Conservation (phyloP, 2,113 vertebrate species). For the Neogobius melanostomus region DNA sequence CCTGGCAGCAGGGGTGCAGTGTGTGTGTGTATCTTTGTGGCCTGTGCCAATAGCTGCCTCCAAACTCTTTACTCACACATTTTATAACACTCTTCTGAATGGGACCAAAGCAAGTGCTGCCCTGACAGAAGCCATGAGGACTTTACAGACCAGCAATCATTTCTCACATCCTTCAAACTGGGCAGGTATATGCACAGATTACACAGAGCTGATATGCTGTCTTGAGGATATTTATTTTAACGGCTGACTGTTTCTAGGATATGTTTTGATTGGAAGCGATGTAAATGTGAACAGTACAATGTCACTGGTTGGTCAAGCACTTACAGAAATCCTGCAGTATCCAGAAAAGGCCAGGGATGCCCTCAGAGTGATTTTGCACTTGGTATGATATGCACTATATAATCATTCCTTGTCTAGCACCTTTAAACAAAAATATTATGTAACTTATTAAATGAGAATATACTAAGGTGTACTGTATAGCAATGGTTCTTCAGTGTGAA, state of each 20-base stretch:
- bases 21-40: conserved; percentile 92
- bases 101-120: conserved; percentile 90
- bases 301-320: conserved; percentile 88
- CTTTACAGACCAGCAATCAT: conserved; percentile 88
- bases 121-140: conserved; percentile 91
- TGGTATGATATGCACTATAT: conserved; percentile 77
- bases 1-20: conserved; percentile 89
- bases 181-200: conserved; percentile 80
- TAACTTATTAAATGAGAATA: background rate
- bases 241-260: conserved; percentile 76
- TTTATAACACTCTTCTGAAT: conserved; percentile 87
- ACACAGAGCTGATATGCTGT: background rate
- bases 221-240: background rate
- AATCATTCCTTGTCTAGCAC: background rate
- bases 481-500: no score
- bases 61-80: conserved; percentile 88
- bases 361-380: conserved; percentile 88
- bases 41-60: conserved; percentile 87
- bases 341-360: conserved; percentile 89
- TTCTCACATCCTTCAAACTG: conserved; percentile 94
- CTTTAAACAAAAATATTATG: background rate
- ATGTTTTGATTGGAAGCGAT: conserved; percentile 89
- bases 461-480: no score
- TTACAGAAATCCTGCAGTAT: conserved; percentile 92
- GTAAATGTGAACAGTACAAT: conserved; percentile 94